These are phyloP conservation scores for Acestrorhynchus altus DNA, from an alignment of 2,797 vertebrate genomes.

Conservation along the genomic window DNA sequence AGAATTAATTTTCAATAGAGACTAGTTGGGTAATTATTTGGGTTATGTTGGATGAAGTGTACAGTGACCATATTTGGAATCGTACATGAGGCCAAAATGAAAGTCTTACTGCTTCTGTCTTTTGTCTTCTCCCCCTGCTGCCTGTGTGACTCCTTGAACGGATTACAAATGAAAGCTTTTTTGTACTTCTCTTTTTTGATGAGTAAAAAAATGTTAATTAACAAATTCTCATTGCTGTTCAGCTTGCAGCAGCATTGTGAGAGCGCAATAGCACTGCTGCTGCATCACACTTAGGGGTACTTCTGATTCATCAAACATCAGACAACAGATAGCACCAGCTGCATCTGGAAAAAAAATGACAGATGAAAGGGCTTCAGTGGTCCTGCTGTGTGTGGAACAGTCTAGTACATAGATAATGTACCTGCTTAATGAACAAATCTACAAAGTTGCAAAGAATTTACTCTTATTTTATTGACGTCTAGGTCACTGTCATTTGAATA, in stretches of 20 bases:
- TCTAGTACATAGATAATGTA: not conserved
- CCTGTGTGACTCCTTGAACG: not conserved
- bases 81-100: not conserved
- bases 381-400: not conserved
- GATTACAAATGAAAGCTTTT: not conserved
- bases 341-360: not conserved
- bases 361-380: not conserved
- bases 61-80: not conserved
- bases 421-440: not conserved
- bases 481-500: too few relatives aligned
- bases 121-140: not conserved
- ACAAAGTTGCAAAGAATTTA: too few relatives aligned
- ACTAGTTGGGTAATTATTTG: constrained; percentile 5
- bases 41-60: not conserved
- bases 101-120: constrained; percentile 1
- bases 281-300: not conserved
- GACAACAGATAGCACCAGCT: not conserved
- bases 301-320: constrained; percentile 8
- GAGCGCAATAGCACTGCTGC: not conserved
- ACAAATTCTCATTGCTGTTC: not conserved
- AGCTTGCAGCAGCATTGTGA: not conserved
- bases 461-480: too few relatives aligned
- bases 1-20: too few relatives aligned
- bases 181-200: not conserved
- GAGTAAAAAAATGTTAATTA: constrained; percentile 16